Evolutionary conservation across 2,797 vertebrate species (phyloP), one percentile per base, ranked within the genome.

Genomic region (Chelon labrosus): DNA sequence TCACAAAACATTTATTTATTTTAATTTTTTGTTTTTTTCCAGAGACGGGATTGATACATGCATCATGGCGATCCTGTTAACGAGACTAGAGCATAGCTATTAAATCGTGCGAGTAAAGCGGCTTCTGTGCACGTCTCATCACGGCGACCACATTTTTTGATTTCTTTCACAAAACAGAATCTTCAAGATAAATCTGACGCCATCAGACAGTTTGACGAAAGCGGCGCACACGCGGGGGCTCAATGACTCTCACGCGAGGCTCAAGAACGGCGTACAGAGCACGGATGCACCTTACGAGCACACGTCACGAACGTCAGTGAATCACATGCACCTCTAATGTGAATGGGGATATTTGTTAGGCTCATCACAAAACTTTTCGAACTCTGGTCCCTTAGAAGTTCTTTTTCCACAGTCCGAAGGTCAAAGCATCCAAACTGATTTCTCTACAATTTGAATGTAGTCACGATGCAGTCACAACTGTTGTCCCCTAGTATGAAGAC

Each of bases 21-120:
- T 31, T n/a, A 7, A 5, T 37, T 22, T 44, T 67, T 13, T 55
- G 10, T 2, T 11, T 12, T 14, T 42, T 50, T 5, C 2, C 44
- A 55, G 60, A 70, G 55, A 12, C 66, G 66, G 55, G 59, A 75
- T 74, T 78, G 73, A 65, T 22, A 17, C 73, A 85, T 75, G 76
- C 77, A 75, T 65, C 12, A 42, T 19, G 46, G 50, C 54, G 47
- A 55, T 25, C 19, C 1, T 31, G 25, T 62, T 12, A 55, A 52
- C 22, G 42, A 22, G 38, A 57, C 54, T 17, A 44, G 16, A 73
- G 77, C 65, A 50, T 35, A 62, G 57, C 65, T 39, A 65, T 35
- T 49, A 64, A 57, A 63, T 68, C 73, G 61, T 77, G 66, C 38
- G 0, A 19, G 31, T 41, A 12, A 58, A 58, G 68, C 12, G 44